Conservation (phyloP, 1,140 invertebrate genomes). For the Diabrotica undecimpunctata region DNA sequence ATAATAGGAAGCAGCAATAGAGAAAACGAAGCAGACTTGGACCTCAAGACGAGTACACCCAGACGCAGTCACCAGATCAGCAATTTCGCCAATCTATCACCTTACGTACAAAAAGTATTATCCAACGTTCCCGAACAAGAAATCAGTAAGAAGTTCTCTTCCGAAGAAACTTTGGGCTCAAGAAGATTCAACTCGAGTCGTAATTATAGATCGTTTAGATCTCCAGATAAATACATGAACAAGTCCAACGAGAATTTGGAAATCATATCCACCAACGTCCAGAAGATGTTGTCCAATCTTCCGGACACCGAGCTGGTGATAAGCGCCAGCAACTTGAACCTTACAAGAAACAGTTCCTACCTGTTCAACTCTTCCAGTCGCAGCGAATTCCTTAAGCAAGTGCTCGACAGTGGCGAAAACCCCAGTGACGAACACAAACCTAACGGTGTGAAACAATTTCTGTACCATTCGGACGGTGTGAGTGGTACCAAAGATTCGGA, state of each 20-base stretch:
- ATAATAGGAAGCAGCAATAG: constrained; percentile 33
- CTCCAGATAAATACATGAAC: constrained; percentile 30
- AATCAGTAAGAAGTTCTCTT: constrained; percentile 48
- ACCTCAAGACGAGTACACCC: constrained; percentile 25
- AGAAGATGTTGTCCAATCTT: constrained; percentile 56
- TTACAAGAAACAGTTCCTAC: constrained; percentile 35
- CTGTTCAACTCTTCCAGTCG: constrained; percentile 25
- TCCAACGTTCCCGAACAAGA: constrained; percentile 52
- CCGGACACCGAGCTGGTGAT: constrained; percentile 48
- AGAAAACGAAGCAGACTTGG: constrained; percentile 20
- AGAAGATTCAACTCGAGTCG: constrained; percentile 25
- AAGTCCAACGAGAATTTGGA: constrained; percentile 42
- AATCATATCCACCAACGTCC: constrained; percentile 53
- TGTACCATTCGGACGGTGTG: constrained; percentile 18
- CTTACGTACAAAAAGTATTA: constrained; percentile 57
- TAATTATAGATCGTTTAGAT: constrained; percentile 53
- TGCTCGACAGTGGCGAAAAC: constrained; percentile 1
- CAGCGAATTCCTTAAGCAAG: constrained; percentile 15
- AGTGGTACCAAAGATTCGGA: constrained; percentile 5
- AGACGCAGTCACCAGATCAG: constrained; percentile 37
- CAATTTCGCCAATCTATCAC: constrained; percentile 54
- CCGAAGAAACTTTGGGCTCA: constrained; percentile 46
- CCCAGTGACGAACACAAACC: background rate
- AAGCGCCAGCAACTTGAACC: constrained; percentile 25
- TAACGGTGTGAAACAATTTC: constrained; percentile 18